These are phyloP conservation scores for Antheraea assamensis DNA, from an alignment of 2,888 invertebrate genomes.

Conservation along the genomic window DNA sequence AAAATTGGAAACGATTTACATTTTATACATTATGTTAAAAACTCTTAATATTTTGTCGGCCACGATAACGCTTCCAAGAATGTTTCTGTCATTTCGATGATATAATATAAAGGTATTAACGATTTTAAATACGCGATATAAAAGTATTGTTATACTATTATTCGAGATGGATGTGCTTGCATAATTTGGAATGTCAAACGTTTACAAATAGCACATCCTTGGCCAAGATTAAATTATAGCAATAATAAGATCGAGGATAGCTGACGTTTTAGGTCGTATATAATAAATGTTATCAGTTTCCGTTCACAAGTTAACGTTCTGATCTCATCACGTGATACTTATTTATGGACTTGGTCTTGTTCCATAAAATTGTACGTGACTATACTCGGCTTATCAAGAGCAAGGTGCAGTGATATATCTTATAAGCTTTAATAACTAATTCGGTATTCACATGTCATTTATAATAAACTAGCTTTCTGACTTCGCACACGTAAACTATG, in stretches of 20 bases:
- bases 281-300: neutral
- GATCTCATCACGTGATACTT: neutral
- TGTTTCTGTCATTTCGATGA: neutral
- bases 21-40: no score
- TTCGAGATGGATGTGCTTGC: neutral
- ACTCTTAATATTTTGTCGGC: neutral
- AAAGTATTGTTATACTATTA: neutral
- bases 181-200: conserved; percentile 3
- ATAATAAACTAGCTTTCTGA: neutral
- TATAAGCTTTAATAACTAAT: neutral
- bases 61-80: neutral
- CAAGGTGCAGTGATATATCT: neutral
- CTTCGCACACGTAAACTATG: no score
- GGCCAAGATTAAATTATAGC: neutral
- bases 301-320: neutral
- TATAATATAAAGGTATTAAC: neutral
- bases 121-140: neutral
- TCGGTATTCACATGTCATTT: neutral
- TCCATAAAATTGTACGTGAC: conserved; percentile 2
- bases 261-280: neutral
- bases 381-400: conserved; percentile 3
- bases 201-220: neutral
- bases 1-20: no score
- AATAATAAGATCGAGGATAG: neutral
- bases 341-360: conserved; percentile 5